Percentiles rank a stretch among this genome's conserved stretches.
Conservation (phyloP, 2,797 vertebrate species). For the Poecilia velifera region DNA sequence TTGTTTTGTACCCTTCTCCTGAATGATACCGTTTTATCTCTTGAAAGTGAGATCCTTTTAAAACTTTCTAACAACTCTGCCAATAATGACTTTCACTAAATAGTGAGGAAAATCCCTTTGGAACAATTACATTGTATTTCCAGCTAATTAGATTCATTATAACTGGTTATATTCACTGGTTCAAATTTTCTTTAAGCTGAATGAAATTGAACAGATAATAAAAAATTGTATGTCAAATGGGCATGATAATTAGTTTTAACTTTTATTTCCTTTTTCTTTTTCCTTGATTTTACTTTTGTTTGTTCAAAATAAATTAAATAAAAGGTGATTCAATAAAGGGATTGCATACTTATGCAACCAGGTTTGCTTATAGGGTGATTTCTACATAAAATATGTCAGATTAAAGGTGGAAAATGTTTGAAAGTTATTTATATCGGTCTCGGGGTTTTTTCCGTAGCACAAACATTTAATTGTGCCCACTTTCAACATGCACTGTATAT, state of each 20-base stretch:
- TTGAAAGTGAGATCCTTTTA: neutral
- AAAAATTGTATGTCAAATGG: too few relatives aligned
- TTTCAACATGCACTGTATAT: neutral
- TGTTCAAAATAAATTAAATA: too few relatives aligned
- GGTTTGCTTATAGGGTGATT: neutral
- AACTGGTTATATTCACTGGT: neutral
- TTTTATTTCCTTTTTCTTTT: too few relatives aligned
- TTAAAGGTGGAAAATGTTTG: neutral
- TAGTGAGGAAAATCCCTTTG: neutral
- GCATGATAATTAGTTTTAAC: too few relatives aligned
- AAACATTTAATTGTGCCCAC: neutral
- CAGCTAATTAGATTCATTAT: neutral
- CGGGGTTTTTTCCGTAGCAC: neutral
- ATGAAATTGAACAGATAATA: neutral
- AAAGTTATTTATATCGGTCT: slow-evolving; percentile 2
- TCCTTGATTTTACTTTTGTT: too few relatives aligned
- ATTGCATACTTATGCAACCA: neutral
- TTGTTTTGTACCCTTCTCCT: neutral
- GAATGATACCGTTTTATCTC: neutral
- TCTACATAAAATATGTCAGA: neutral
- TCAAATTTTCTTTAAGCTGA: neutral
- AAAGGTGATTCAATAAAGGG: neutral
- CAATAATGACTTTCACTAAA: neutral
- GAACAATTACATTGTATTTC: neutral
- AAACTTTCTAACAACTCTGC: neutral